Percentiles rank a stretch among this genome's conserved stretches.
Conservation (phyloP, 2,113 vertebrate species). For the Colaptes auratus region DNA sequence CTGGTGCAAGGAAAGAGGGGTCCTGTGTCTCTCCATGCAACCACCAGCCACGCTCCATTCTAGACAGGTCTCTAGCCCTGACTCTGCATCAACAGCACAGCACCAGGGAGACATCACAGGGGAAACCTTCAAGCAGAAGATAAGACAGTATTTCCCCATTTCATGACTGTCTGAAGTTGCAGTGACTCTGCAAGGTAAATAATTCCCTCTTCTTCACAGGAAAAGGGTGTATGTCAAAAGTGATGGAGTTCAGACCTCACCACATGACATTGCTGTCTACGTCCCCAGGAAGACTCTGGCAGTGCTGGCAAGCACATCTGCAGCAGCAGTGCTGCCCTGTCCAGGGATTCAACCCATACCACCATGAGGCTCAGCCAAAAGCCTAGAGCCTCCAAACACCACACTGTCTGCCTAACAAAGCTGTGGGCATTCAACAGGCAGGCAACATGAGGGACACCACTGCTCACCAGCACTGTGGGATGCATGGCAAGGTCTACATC, state of each 20-base stretch:
- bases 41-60: neutral
- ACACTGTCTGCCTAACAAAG: accelerated
- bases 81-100: neutral
- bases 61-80: neutral
- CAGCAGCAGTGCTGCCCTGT: neutral
- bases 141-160: neutral
- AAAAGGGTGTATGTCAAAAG: neutral
- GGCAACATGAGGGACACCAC: neutral
- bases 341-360: neutral
- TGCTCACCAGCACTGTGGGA: neutral
- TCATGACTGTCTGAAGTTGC: neutral
- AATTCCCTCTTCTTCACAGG: neutral
- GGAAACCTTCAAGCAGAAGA: neutral
- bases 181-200: neutral
- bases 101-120: neutral
- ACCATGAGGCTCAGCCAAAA: neutral
- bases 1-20: neutral
- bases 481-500: accelerated
- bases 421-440: neutral
- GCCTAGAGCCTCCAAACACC: neutral
- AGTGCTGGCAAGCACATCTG: accelerated
- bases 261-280: neutral
- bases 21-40: neutral
- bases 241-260: accelerated
- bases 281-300: neutral